These are phyloP conservation scores for Noctua janthe DNA, from an alignment of 2,888 invertebrate genomes.

Conservation along the genomic window DNA sequence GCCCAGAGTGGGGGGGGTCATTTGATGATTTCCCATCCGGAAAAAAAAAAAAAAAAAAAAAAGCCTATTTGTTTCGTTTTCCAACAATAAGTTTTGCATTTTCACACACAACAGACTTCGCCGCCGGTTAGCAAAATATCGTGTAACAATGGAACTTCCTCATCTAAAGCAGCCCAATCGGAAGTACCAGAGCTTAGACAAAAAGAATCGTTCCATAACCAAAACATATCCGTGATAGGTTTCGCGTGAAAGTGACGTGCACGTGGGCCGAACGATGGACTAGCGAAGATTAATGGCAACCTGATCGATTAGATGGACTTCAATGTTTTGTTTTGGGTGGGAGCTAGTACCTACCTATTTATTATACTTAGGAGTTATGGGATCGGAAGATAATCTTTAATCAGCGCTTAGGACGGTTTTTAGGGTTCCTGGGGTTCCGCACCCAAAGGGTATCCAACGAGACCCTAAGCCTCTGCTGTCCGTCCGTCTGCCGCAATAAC, in stretches of 20 bases:
- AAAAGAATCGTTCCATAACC: slow-evolving; percentile 69
- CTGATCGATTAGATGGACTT: slow-evolving; percentile 33
- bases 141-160: slow-evolving; percentile 55
- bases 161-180: slow-evolving; percentile 42
- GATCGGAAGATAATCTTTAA: slow-evolving; percentile 3
- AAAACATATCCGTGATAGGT: slow-evolving; percentile 67
- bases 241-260: slow-evolving; percentile 71
- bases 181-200: slow-evolving; percentile 58
- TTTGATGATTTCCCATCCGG: no score
- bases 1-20: no score
- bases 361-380: not conserved
- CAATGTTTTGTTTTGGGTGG: slow-evolving; percentile 32
- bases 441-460: no score
- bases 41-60: no score
- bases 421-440: no score
- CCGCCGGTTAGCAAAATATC: slow-evolving; percentile 7
- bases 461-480: no score
- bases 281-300: slow-evolving; percentile 57
- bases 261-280: slow-evolving; percentile 57
- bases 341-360: slow-evolving; percentile 12
- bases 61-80: not conserved
- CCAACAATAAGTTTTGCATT: no score
- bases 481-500: no score
- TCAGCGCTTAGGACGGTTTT: not conserved
- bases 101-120: not conserved